Evolutionary conservation across 1,140 invertebrate species (phyloP).

Genomic region (Gerris buenoi): DNA sequence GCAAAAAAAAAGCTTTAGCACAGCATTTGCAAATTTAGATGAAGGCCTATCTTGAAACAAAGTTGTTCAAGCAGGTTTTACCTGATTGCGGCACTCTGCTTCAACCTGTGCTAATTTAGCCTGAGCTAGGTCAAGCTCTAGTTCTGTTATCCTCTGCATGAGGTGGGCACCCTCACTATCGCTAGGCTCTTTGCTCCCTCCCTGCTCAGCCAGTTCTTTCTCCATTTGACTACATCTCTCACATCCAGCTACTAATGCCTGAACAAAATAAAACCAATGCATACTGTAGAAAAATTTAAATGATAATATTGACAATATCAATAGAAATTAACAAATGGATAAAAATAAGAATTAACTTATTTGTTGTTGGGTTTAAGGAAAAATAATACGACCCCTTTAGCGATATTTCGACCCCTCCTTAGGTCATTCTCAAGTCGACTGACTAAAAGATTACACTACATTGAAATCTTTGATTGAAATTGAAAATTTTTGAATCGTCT

Average conservation of each 20-base stretch:
- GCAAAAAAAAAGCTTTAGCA: too few relatives aligned
- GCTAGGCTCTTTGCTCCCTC: not conserved
- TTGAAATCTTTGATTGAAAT: too few relatives aligned
- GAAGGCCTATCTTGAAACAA: too few relatives aligned
- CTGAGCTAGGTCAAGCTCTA: conserved; percentile 89
- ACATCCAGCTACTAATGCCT: conserved; percentile 20
- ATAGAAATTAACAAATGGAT: not conserved
- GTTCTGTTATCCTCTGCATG: conserved; percentile 58
- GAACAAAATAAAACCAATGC: not conserved
- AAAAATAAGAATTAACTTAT: too few relatives aligned
- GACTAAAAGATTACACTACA: too few relatives aligned
- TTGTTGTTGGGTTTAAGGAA: too few relatives aligned
- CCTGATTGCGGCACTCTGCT: conserved; percentile 90
- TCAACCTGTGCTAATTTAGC: conserved; percentile 94
- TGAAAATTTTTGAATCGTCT: too few relatives aligned
- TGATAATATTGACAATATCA: not conserved
- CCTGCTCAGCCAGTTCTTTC: not conserved
- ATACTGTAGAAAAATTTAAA: not conserved
- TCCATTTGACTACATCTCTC: conserved; percentile 16
- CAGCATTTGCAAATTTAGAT: too few relatives aligned
- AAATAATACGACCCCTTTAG: too few relatives aligned
- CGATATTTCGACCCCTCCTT: too few relatives aligned
- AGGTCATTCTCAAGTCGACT: too few relatives aligned
- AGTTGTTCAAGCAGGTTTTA: too few relatives aligned
- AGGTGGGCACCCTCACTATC: conserved; percentile 15